A percentile compares a stretch with the other conserved stretches of the same genome.
Conservation (phyloP, 2,797 vertebrate species). For the Lerista edwardsae region DNA sequence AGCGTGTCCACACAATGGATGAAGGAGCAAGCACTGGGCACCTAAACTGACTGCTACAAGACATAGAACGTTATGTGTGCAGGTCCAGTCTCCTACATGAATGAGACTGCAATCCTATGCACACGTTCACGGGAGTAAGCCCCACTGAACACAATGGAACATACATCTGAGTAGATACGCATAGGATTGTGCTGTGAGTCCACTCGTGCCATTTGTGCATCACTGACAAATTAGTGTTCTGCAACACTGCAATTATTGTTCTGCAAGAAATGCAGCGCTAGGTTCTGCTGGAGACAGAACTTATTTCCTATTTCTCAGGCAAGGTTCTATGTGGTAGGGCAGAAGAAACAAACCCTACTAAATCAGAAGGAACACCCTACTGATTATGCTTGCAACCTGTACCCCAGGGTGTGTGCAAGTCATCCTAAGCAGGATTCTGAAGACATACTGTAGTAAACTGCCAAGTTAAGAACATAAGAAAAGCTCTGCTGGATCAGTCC, state of each 20-base stretch:
- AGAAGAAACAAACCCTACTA: background rate
- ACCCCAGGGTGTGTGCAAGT: background rate
- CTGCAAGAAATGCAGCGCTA: background rate
- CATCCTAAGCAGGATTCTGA: background rate
- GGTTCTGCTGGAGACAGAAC: background rate
- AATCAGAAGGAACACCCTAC: too few species aligned
- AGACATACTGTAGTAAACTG: background rate
- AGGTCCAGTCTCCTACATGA: background rate
- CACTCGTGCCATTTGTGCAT: background rate
- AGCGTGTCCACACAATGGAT: background rate
- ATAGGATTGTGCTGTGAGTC: too few species aligned
- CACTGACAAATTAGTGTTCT: background rate
- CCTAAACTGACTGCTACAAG: background rate
- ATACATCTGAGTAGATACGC: too few species aligned
- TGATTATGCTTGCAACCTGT: background rate
- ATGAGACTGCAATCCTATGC: too few species aligned
- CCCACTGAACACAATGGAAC: too few species aligned
- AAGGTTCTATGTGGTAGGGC: background rate
- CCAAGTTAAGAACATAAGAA: background rate
- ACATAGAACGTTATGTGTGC: background rate
- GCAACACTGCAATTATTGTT: background rate
- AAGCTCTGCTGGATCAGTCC: too few species aligned
- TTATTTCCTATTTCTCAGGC: background rate
- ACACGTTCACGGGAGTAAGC: too few species aligned
- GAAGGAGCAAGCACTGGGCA: background rate